Evolutionary conservation across 2,888 invertebrate species (phyloP).

Genomic region (Cantharis lateralis): DNA sequence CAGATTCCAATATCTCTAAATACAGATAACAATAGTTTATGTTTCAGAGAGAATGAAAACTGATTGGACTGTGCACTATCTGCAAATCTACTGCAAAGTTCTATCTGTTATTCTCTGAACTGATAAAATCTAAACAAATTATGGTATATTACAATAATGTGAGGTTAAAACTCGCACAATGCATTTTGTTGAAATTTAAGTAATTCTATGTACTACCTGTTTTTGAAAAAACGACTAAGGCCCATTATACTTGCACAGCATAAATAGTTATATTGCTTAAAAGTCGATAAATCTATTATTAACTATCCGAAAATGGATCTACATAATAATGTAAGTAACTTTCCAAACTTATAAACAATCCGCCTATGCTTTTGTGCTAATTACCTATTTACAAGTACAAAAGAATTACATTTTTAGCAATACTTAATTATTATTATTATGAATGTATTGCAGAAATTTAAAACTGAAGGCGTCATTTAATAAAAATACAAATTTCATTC

Average conservation of each 20-base stretch:
- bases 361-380: constrained; percentile 7
- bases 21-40: constrained; percentile 24
- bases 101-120: constrained; percentile 10
- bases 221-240: not conserved
- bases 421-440: constrained; percentile 14
- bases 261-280: not conserved
- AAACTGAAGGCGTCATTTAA: constrained; percentile 2
- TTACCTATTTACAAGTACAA: constrained; percentile 5
- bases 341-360: constrained; percentile 6
- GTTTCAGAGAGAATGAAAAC: constrained; percentile 14
- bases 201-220: not conserved
- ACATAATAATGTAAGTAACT: constrained; percentile 1
- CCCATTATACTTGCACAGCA: constrained; percentile 1
- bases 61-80: constrained; percentile 24
- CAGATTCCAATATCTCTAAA: constrained; percentile 24
- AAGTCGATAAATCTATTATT: not conserved
- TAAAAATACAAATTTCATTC: not conserved
- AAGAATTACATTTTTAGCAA: constrained; percentile 16
- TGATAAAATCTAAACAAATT: constrained; percentile 6
- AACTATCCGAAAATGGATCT: not conserved
- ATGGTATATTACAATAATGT: not conserved
- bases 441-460: constrained; percentile 5
- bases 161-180: not conserved
- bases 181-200: not conserved
- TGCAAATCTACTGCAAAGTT: not conserved